phyloP scores from a whole-genome alignment of 64 coral and sea anemone genomes.

The Orbicella faveolata region DNA sequence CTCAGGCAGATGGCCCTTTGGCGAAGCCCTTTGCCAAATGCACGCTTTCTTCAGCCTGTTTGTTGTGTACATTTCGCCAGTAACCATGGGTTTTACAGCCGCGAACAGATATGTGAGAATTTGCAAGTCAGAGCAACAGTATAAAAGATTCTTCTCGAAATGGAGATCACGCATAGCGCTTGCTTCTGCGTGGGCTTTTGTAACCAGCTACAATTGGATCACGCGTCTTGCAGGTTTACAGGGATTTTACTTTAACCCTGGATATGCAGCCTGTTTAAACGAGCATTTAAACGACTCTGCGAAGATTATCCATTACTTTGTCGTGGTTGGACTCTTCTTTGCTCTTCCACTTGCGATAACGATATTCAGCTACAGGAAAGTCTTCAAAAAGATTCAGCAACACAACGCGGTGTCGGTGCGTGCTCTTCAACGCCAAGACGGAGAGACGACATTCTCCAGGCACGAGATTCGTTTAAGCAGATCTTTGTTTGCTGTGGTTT shows the following conservation, averaged over 20 bases:
- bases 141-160: not conserved
- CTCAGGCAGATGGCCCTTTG: too few species aligned
- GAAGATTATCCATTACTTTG: not conserved
- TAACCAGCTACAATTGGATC: not conserved
- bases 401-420: not conserved
- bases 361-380: constrained; percentile 2
- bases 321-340: not conserved
- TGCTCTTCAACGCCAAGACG: not conserved
- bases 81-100: too few species aligned
- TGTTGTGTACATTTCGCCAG: too few species aligned
- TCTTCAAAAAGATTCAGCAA: not conserved
- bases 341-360: not conserved
- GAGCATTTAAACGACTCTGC: not conserved
- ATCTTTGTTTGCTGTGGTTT: not conserved
- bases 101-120: too few species aligned
- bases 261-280: not conserved
- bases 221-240: too few species aligned
- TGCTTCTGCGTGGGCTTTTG: not conserved
- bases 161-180: not conserved
- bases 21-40: too few species aligned
- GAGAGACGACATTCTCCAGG: not conserved
- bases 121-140: too few species aligned
- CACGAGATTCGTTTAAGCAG: not conserved
- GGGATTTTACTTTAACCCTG: not conserved
- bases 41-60: too few species aligned